Evolutionary conservation across 2,888 invertebrate species (phyloP).

Genomic region (Chrysodeixis includens): DNA sequence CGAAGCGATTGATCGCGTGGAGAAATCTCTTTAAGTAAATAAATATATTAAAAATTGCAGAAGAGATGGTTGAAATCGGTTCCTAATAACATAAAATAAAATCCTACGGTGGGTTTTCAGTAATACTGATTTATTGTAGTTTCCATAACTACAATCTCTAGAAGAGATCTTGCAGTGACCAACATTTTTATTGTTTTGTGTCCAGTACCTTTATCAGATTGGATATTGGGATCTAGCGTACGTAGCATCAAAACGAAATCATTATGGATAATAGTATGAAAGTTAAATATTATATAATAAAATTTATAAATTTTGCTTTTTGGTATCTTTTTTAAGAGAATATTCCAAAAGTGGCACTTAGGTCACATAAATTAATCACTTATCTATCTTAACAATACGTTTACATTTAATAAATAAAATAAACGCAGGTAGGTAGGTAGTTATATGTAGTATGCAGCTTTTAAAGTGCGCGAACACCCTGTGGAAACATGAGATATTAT

Average conservation of each 20-base stretch:
- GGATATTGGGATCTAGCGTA: constrained; percentile 4
- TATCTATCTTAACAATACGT: constrained; percentile 54
- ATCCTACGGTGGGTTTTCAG: background rate
- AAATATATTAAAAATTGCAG: no score
- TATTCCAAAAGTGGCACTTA: constrained; percentile 71
- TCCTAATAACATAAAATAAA: background rate
- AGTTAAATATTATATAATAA: constrained; percentile 19
- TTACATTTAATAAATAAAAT: constrained; percentile 48
- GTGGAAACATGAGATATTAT: constrained; percentile 60
- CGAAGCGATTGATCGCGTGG: background rate
- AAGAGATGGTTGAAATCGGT: no score
- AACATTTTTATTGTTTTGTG: background rate
- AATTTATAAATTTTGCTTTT: constrained; percentile 48
- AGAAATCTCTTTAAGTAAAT: no score
- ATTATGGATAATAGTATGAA: constrained; percentile 20
- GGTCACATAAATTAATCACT: constrained; percentile 61
- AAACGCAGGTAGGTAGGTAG: constrained; percentile 50
- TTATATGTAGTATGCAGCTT: constrained; percentile 56
- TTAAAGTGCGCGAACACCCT: constrained; percentile 82
- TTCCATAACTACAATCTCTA: background rate
- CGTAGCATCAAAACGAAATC: constrained; percentile 11
- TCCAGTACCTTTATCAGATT: background rate
- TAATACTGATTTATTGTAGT: background rate
- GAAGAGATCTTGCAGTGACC: background rate
- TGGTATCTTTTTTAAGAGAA: constrained; percentile 56